Base-by-base conservation (phyloP, 2,797 vertebrate genomes). In the Acanthornis magna region DNA sequence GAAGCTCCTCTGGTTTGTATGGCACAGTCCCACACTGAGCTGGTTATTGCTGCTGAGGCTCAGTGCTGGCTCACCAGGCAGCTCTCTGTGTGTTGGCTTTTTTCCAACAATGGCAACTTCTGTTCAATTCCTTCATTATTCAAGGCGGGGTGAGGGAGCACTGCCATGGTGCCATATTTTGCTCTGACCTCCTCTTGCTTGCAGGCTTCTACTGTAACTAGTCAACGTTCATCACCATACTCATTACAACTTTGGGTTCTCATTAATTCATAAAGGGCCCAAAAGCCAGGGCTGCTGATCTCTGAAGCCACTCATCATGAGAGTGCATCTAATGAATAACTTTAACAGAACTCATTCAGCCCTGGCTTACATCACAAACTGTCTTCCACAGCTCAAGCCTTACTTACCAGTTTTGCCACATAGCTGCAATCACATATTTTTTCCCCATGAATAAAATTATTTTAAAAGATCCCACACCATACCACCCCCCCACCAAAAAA, bases 81-180 rank as follows among this genome's bases (percentile, higher is more conserved):
- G 36, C 38, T 27, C 47, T 65, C 1, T 8, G 9, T 29, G 19
- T 15, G 16, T 1, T 61, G 26, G 50, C 23, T 47, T 43, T 51
- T 68, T 11, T 26, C 88, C 51, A 75, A 1, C 38, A 54, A 11
- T 14, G 36, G 34, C 38, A 78, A 36, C 18, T 81, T 57, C 45
- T 54, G 12, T 13, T 50, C 29, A 72, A 5, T 20, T 42, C 22
- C 15, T 32, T 51, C 36, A 7, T 30, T 54, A 7, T 7, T 55
- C 42, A 50, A 42, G 55, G 20, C 47, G 70, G 51, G 25, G 7
- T 20, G 60, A 65, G 14, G 55, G n/a, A 87, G 51, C 30, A 11
- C 5, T 38, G 38, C 43, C 60, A n/a, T 0, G 0, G 20, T 11
- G 36, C 58, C 5, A 0, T 21, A 21, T 55, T 72, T 32, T 58